A percentile compares a stretch with the other conserved stretches of the same genome.
phyloP scores from a whole-genome alignment of 1,140 invertebrate genomes.

The Stenopsyche tienmushanensis region DNA sequence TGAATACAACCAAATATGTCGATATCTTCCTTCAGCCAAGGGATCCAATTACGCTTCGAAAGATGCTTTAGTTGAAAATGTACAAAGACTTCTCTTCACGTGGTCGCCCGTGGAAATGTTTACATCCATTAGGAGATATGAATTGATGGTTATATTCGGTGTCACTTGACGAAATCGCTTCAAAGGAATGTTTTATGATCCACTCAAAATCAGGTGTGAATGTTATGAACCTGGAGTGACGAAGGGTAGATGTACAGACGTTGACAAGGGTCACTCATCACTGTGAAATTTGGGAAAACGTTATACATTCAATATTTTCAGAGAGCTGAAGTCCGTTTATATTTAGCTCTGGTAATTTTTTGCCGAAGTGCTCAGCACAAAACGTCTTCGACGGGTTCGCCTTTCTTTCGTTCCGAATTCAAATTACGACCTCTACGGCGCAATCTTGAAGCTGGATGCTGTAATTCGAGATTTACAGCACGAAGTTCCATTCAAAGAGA shows the following conservation, averaged over 20 bases:
- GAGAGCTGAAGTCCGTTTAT: too few relatives aligned
- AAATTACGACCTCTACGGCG: too few relatives aligned
- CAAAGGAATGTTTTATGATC: constrained; percentile 20
- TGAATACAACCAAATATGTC: too few relatives aligned
- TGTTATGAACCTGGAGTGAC: neutral
- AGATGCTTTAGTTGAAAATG: neutral
- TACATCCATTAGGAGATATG: neutral
- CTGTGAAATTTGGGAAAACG: neutral
- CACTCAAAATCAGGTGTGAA: constrained; percentile 22
- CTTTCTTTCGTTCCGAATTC: too few relatives aligned
- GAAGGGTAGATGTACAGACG: neutral
- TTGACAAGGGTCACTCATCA: constrained; percentile 17
- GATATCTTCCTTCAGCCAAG: too few relatives aligned
- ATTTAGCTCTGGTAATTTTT: too few relatives aligned
- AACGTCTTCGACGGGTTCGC: too few relatives aligned
- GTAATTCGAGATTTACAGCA: too few relatives aligned
- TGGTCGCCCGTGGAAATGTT: neutral
- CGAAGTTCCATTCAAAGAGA: too few relatives aligned
- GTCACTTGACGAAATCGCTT: neutral
- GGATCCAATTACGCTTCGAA: neutral
- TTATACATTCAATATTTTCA: too few relatives aligned
- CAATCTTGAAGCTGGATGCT: too few relatives aligned
- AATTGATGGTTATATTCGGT: neutral
- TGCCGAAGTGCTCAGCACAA: too few relatives aligned
- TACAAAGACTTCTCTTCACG: neutral